These are phyloP conservation scores for Maniola jurtina DNA, from an alignment of 1,140 invertebrate species.

Conservation along the genomic window DNA sequence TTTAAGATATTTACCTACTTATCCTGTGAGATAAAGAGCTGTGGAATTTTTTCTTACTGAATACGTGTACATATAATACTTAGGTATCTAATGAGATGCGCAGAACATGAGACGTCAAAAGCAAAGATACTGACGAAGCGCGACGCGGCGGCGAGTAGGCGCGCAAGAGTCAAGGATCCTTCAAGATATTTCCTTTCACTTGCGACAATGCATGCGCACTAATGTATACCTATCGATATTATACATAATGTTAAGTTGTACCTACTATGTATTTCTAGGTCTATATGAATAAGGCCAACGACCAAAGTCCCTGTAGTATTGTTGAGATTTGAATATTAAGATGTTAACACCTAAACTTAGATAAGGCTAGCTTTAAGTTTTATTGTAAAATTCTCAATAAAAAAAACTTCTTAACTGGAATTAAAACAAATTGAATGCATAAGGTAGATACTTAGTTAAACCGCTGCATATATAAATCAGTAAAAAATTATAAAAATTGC, in stretches of 20 bases:
- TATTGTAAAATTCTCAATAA: no score
- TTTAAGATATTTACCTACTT: background rate
- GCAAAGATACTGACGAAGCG: conserved; percentile 41
- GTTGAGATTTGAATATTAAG: no score
- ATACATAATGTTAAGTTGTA: conserved; percentile 20
- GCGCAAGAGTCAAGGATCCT: conserved; percentile 73
- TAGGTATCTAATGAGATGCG: conserved; percentile 18
- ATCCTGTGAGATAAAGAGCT: background rate
- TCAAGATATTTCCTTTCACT: conserved; percentile 77
- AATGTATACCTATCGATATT: conserved; percentile 44
- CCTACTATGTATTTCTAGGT: conserved; percentile 36
- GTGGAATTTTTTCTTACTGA: background rate
- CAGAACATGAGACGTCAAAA: conserved; percentile 29
- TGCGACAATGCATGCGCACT: conserved; percentile 68
- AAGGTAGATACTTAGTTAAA: no score
- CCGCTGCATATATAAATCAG: no score
- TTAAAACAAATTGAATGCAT: no score
- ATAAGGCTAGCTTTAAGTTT: no score
- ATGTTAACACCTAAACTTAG: no score
- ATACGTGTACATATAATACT: background rate
- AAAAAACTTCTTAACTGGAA: no score
- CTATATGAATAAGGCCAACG: conserved; percentile 45
- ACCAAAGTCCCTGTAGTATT: background rate
- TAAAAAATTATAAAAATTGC: no score
- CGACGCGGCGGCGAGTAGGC: conserved; percentile 60